Base-by-base conservation (phyloP, 2,888 invertebrate species). In the Dione vanillae region DNA sequence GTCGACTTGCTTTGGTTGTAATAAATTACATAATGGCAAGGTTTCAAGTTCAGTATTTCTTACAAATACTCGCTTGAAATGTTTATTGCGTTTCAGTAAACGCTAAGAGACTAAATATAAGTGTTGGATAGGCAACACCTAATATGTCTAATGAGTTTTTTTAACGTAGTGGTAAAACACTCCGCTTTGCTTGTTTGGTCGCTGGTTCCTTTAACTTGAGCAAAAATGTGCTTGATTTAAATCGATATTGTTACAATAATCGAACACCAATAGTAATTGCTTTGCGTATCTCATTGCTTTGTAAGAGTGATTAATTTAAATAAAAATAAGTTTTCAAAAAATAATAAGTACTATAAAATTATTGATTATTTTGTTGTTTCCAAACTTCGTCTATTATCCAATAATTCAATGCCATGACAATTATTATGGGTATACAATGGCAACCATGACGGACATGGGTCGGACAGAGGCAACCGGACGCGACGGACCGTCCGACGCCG, bases 401-500 rank as follows among this genome's bases (percentile, higher is more conserved):
- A 73, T 69, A 73, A 67, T 70, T 73, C 56, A 75, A 73, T 72
- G 68, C 67, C 58, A 40, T 58, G 72, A 74, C 70, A 74, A 71
- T 69, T 70, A 71, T 71, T 69, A 73, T 69, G 56, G 41, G 62
- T 41, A 67, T 64, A 74, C 70, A 70, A 72, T 71, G 64, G 72
- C 58, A 82, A 85, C 85, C 84, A 84, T 90, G 90, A 79, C 87
- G 82, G 83, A 81, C 82, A 76, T 80, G 81, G 79, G 83, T 80
- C 86, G 78, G 81, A 71, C 69, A 86, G 83, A 72, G 67, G 51
- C 58, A 27, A 56, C 78, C 89, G 83, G 87, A 85, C 83, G 77
- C 84, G 85, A 84, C 88, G 85, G 87, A 84, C 83, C 86, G 87
- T 20, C 85, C 82, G 82, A 82, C 89, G 85, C 78, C 77, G 82